A percentile compares a stretch with the other conserved stretches of the same genome.
phyloP scores from a whole-genome alignment of 2,797 vertebrate species.

The Characodon lateralis region DNA sequence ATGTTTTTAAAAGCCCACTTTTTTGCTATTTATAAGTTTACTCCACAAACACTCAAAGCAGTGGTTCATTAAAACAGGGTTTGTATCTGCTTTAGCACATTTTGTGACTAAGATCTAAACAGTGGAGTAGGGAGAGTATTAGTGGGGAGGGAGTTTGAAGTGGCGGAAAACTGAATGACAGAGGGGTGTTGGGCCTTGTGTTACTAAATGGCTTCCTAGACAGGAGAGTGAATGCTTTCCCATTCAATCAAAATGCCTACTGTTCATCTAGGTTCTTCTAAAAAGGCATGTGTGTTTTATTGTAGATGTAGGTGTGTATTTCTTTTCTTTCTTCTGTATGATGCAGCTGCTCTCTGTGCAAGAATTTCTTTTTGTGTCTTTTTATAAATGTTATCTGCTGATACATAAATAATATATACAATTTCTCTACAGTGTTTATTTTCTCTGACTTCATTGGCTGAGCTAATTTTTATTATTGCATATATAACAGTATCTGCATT shows the following conservation, averaged over 20 bases:
- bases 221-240: slow-evolving; percentile 58
- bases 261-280: slow-evolving; percentile 36
- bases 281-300: slow-evolving; percentile 23
- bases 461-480: background rate
- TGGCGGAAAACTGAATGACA: slow-evolving; percentile 35
- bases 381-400: background rate
- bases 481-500: background rate
- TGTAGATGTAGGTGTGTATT: slow-evolving; percentile 20
- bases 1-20: background rate
- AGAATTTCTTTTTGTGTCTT: background rate
- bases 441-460: background rate
- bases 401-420: background rate
- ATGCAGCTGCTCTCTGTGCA: slow-evolving; percentile 6
- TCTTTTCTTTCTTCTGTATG: slow-evolving; percentile 1
- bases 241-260: slow-evolving; percentile 49
- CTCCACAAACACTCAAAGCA: slow-evolving; percentile 11
- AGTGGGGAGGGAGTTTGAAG: slow-evolving; percentile 14
- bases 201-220: slow-evolving; percentile 63
- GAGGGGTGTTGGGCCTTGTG: slow-evolving; percentile 31
- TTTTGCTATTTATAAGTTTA: background rate
- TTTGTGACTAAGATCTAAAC: slow-evolving; percentile 63
- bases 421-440: background rate
- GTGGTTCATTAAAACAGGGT: slow-evolving; percentile 23
- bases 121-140: slow-evolving; percentile 18
- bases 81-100: slow-evolving; percentile 31